phyloP scores from a whole-genome alignment of 2,113 vertebrate species.

The Leptobrachium leishanense region DNA sequence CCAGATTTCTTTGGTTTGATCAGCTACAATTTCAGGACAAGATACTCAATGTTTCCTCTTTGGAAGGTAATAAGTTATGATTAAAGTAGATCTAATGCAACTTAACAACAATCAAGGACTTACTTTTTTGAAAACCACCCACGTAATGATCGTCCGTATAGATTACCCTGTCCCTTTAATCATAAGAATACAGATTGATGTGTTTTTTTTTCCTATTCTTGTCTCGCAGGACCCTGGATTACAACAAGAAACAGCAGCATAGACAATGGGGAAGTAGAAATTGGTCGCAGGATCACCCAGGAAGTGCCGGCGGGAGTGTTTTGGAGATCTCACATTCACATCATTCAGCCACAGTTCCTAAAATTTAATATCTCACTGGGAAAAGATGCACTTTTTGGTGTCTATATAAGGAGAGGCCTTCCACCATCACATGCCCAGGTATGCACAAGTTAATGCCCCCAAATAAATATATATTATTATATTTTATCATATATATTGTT shows the following conservation, averaged over 20 bases:
- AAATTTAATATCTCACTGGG: conserved; percentile 98
- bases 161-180: conserved; percentile 25
- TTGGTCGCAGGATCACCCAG: conserved; percentile 88
- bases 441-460: conserved; percentile 29
- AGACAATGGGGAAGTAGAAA: conserved; percentile 89
- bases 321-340: conserved; percentile 92
- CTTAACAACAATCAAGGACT: conserved; percentile 6
- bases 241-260: conserved; percentile 90
- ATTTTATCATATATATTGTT: too few relatives aligned
- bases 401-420: conserved; percentile 95
- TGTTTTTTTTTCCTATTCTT: conserved; percentile 37
- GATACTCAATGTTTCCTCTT: conserved; percentile 20
- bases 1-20: conserved; percentile 29
- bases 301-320: conserved; percentile 94
- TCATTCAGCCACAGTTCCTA: conserved; percentile 92
- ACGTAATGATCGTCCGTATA: conserved; percentile 10
- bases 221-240: conserved; percentile 78
- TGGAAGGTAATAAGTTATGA: conserved; percentile 32
- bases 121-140: conserved; percentile 6
- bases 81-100: conserved; percentile 37
- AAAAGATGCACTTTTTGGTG: conserved; percentile 94
- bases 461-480: too few relatives aligned
- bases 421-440: conserved; percentile 96
- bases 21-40: conserved; percentile 13
- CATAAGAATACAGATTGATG: conserved; percentile 7